A percentile compares a stretch with the other conserved stretches of the same genome.
Evolutionary conservation across 2,113 vertebrate species (phyloP).

Genomic region (Halichoerus grypus): DNA sequence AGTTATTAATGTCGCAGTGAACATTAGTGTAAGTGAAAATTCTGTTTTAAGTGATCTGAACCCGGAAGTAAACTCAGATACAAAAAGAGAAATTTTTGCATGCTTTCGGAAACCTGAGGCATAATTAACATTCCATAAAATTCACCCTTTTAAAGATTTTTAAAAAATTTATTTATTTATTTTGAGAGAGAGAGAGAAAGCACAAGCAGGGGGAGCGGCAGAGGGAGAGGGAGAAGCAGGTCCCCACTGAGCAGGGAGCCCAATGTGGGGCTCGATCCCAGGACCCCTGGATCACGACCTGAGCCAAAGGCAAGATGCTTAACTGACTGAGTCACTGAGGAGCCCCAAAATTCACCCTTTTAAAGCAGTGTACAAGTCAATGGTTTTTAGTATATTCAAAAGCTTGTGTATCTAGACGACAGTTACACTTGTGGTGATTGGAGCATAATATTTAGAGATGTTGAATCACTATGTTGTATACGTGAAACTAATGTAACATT

Average conservation of each 20-base stretch:
- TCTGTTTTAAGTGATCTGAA: not conserved
- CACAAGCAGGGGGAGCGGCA: not conserved
- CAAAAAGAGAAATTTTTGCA: not conserved
- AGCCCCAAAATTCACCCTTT: not conserved
- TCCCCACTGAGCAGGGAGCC: not conserved
- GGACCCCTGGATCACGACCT: not conserved
- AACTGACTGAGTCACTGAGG: not conserved
- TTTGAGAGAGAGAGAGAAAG: not conserved
- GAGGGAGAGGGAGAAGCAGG: not conserved
- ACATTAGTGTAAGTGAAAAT: not conserved
- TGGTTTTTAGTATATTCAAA: not conserved
- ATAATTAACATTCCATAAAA: not conserved
- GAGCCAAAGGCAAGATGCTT: not conserved
- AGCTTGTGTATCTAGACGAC: not conserved
- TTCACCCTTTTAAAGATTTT: not conserved
- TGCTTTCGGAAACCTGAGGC: not conserved
- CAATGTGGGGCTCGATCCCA: not conserved
- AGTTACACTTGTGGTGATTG: not conserved
- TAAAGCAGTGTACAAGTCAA: not conserved
- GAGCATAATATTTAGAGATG: not conserved
- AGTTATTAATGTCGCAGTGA: not conserved
- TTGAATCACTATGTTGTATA: not conserved
- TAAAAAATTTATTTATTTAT: not conserved
- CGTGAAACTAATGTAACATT: not conserved
- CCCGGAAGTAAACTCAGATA: not conserved